These are phyloP conservation scores for Leucophenga varia DNA, from an alignment of 1,140 invertebrate species.

Conservation along the genomic window DNA sequence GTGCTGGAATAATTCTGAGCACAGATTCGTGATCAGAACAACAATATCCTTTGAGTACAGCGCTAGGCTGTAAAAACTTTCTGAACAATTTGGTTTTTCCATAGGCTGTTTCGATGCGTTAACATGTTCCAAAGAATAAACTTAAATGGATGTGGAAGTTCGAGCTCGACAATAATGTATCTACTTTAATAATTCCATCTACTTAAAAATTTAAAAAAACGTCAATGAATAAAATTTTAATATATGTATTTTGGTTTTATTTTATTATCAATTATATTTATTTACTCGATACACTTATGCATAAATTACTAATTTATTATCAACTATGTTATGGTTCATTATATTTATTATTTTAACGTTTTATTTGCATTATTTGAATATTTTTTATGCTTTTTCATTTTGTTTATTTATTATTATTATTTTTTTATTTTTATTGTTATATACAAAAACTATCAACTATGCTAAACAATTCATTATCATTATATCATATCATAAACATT, in stretches of 20 bases:
- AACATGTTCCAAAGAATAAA: too few relatives aligned
- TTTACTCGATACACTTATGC: neutral
- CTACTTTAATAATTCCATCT: too few relatives aligned
- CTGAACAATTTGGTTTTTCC: too few relatives aligned
- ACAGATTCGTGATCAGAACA: too few relatives aligned
- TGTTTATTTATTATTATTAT: constrained; percentile 7
- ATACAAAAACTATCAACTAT: constrained; percentile 50
- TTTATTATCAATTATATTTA: neutral
- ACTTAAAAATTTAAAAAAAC: too few relatives aligned
- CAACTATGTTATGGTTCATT: constrained; percentile 49
- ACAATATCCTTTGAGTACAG: too few relatives aligned
- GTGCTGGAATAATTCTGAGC: too few relatives aligned
- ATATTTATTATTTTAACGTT: constrained; percentile 33
- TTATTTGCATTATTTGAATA: constrained; percentile 26
- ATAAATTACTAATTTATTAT: constrained; percentile 2
- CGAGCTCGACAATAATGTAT: too few relatives aligned
- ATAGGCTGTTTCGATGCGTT: too few relatives aligned
- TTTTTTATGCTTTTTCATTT: constrained; percentile 16
- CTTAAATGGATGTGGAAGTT: too few relatives aligned
- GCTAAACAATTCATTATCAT: constrained; percentile 36
- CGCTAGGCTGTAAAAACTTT: too few relatives aligned
- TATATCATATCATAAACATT: constrained; percentile 38
- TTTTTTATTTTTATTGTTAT: constrained; percentile 28
- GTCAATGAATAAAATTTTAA: neutral
- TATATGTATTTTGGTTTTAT: neutral